phyloP scores from a whole-genome alignment of 2,113 vertebrate genomes.

The Passer domesticus region DNA sequence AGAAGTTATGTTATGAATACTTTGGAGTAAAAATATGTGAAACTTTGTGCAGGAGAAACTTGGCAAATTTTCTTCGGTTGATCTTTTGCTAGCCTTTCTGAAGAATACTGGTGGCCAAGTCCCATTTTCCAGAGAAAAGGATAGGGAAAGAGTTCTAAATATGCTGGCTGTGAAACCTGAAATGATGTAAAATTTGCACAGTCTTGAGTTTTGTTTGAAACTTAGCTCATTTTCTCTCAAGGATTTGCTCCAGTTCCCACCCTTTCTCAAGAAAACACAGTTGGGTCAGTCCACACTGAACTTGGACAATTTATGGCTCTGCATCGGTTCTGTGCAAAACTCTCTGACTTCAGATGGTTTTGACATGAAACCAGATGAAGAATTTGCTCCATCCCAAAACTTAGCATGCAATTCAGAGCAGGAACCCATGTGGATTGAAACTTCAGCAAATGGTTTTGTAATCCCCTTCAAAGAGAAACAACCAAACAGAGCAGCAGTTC shows the following conservation, averaged over 20 bases:
- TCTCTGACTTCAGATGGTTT: slow-evolving; percentile 46
- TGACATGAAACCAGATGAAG: slow-evolving; percentile 58
- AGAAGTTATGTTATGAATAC: background rate
- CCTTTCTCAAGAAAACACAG: background rate
- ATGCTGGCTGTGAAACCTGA: background rate
- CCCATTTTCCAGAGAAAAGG: background rate
- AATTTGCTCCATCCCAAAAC: slow-evolving; percentile 5
- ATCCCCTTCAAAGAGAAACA: slow-evolving; percentile 58
- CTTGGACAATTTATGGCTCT: background rate
- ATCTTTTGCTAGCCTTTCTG: background rate
- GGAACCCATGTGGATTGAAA: slow-evolving; percentile 25
- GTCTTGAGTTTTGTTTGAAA: background rate
- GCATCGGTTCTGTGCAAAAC: background rate
- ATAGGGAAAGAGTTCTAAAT: background rate
- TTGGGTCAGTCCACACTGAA: background rate
- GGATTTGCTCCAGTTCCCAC: background rate
- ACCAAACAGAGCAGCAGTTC: background rate
- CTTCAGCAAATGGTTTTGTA: slow-evolving; percentile 52
- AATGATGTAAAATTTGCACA: background rate
- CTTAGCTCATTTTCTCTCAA: background rate
- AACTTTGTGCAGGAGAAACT: background rate
- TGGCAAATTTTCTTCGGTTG: background rate
- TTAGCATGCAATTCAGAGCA: slow-evolving; percentile 22
- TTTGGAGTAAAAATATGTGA: background rate
- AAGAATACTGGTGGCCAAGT: background rate